Percentiles rank a stretch among this genome's conserved stretches.
Evolutionary conservation across 2,888 invertebrate species (phyloP).

Genomic region (Agriotes lineatus): DNA sequence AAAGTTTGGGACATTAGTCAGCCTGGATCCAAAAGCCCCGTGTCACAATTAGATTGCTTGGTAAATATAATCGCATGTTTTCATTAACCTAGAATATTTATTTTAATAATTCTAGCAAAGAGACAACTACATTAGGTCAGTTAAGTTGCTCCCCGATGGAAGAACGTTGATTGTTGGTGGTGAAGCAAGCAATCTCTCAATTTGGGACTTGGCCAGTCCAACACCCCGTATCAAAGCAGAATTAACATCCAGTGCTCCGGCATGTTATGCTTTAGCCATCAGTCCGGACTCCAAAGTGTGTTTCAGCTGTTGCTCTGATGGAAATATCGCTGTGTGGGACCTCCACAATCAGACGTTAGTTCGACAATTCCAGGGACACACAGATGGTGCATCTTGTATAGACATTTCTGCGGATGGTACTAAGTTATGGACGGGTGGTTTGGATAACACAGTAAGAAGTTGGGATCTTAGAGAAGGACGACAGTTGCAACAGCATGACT

Average conservation of each 20-base stretch:
- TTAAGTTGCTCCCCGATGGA: conserved; percentile 93
- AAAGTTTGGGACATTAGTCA: conserved; percentile 98
- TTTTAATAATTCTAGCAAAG: conserved; percentile 75
- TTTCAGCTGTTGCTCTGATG: conserved; percentile 98
- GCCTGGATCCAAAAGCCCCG: conserved; percentile 86
- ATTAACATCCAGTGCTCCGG: conserved; percentile 93
- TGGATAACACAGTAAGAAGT: conserved; percentile 91
- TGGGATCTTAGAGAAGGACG: conserved; percentile 95
- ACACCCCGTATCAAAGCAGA: conserved; percentile 94
- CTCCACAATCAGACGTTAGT: conserved; percentile 94
- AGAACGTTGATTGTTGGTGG: conserved; percentile 95
- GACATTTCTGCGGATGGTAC: conserved; percentile 95
- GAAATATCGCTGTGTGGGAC: conserved; percentile 98
- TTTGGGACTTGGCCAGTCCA: conserved; percentile 95
- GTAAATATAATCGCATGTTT: conserved; percentile 68
- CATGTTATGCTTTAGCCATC: conserved; percentile 97
- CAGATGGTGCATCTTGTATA: conserved; percentile 96
- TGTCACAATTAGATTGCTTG: conserved; percentile 93
- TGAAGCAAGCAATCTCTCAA: conserved; percentile 93
- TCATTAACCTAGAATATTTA: not conserved
- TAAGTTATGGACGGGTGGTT: conserved; percentile 94
- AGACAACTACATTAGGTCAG: conserved; percentile 95
- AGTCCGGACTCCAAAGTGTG: conserved; percentile 96
- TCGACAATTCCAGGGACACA: conserved; percentile 91
- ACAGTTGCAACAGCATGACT: conserved; percentile 93